A percentile compares a stretch with the other conserved stretches of the same genome.
Evolutionary conservation across 2,113 vertebrate genomes (phyloP).

Genomic region (Cryptomyrus ogoouensis): DNA sequence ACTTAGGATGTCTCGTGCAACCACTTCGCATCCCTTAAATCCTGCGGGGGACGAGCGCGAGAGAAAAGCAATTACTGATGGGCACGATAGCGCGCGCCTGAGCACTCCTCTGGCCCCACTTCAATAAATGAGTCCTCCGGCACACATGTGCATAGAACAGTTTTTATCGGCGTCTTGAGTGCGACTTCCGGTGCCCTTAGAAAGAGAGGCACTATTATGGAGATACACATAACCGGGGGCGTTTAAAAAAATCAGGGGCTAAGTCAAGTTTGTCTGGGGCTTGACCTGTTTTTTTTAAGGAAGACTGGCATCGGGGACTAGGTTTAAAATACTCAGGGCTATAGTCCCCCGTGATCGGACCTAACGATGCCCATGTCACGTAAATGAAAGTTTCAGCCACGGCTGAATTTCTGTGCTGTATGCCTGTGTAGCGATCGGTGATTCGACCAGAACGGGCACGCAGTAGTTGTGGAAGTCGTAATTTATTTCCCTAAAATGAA

Average conservation of each 20-base stretch:
- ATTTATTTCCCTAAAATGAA: too few relatives aligned
- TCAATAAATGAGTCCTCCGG: background rate
- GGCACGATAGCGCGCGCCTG: background rate
- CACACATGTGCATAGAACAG: background rate
- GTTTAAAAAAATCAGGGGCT: too few relatives aligned
- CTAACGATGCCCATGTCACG: too few relatives aligned
- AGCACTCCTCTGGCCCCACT: background rate
- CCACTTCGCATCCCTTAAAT: background rate
- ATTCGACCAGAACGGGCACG: too few relatives aligned
- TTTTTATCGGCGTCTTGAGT: background rate
- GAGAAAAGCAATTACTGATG: background rate
- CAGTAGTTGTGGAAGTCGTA: too few relatives aligned
- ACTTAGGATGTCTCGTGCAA: background rate
- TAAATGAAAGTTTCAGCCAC: background rate
- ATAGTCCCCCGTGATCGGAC: too few relatives aligned
- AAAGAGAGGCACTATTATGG: conserved; percentile 2
- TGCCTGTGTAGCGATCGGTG: too few relatives aligned
- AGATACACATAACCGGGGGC: background rate
- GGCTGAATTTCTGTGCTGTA: background rate
- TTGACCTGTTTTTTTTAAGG: too few relatives aligned
- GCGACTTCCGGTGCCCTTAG: background rate
- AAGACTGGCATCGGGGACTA: too few relatives aligned
- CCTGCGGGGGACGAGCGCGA: background rate
- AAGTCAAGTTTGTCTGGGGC: too few relatives aligned
- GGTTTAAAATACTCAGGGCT: too few relatives aligned